Conservation (phyloP, 2,888 invertebrate genomes). For the Dioctria rufipes region DNA sequence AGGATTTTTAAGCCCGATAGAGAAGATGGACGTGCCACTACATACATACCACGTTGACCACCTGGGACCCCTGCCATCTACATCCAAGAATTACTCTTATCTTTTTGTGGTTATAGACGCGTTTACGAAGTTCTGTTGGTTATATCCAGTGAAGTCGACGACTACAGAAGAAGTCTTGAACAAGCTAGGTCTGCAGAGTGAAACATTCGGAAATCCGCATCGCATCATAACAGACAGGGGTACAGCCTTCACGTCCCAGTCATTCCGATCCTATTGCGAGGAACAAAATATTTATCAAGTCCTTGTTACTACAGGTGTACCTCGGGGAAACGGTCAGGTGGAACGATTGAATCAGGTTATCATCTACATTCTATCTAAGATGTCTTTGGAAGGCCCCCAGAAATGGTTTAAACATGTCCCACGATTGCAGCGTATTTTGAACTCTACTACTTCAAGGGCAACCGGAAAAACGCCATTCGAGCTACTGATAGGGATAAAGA, state of each 20-base stretch:
- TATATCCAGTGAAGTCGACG: not conserved
- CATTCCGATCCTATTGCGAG: slow-evolving; percentile 64
- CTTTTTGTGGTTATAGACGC: slow-evolving; percentile 24
- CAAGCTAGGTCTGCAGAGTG: not conserved
- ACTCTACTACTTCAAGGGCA: not conserved
- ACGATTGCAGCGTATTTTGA: not conserved
- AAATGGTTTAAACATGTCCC: slow-evolving; percentile 23
- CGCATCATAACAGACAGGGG: not conserved
- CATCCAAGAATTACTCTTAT: slow-evolving; percentile 64
- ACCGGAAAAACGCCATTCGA: not conserved
- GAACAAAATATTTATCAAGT: slow-evolving; percentile 63
- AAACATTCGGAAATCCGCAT: not conserved
- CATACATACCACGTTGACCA: slow-evolving; percentile 65
- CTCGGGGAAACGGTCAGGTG: slow-evolving; percentile 60
- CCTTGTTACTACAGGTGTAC: slow-evolving; percentile 61
- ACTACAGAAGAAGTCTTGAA: not conserved
- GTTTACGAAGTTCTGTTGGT: slow-evolving; percentile 18
- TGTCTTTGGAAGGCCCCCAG: slow-evolving; percentile 63
- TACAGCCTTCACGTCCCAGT: slow-evolving; percentile 60
- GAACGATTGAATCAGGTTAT: slow-evolving; percentile 64
- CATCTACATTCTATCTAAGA: slow-evolving; percentile 63
- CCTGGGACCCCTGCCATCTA: slow-evolving; percentile 64
- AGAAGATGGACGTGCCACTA: slow-evolving; percentile 63
- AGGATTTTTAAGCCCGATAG: slow-evolving; percentile 63
- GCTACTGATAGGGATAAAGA: not conserved